Conservation (phyloP, 2,888 invertebrate genomes). For the Torymus auratus region DNA sequence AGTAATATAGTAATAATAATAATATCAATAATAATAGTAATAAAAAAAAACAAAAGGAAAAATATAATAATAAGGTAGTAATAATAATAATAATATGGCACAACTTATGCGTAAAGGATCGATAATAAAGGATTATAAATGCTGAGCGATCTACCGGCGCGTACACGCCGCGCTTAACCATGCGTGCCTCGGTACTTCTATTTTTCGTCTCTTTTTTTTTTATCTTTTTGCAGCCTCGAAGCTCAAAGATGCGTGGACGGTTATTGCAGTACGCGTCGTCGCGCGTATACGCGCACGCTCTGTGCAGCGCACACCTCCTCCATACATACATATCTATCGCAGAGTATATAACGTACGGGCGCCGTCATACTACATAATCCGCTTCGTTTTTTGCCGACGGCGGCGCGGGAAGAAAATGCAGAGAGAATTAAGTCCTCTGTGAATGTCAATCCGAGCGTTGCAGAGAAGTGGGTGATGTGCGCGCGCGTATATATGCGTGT, state of each 20-base stretch:
- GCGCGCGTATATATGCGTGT: too few species aligned
- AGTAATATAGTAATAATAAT: conserved; percentile 30
- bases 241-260: too few species aligned
- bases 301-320: conserved; percentile 64
- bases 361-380: too few species aligned
- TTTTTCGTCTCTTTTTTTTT: too few species aligned
- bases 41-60: background rate
- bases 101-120: conserved; percentile 50
- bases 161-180: conserved; percentile 72
- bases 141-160: conserved; percentile 66
- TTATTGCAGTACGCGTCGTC: too few species aligned
- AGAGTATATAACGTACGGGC: too few species aligned
- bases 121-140: conserved; percentile 51
- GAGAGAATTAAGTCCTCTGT: background rate
- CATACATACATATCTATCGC: background rate
- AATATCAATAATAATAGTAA: conserved; percentile 44
- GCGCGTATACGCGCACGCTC: conserved; percentile 61
- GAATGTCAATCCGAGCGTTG: background rate
- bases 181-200: conserved; percentile 21
- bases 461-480: too few species aligned
- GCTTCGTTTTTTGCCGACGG: too few species aligned
- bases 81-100: conserved; percentile 27
- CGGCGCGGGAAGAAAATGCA: too few species aligned
- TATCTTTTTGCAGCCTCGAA: too few species aligned
- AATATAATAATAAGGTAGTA: background rate